A percentile compares a stretch with the other conserved stretches of the same genome.
These are phyloP conservation scores for Ophioderma brevispina DNA, from an alignment of 35 echinoderm and acorn worm species.

Conservation along the genomic window DNA sequence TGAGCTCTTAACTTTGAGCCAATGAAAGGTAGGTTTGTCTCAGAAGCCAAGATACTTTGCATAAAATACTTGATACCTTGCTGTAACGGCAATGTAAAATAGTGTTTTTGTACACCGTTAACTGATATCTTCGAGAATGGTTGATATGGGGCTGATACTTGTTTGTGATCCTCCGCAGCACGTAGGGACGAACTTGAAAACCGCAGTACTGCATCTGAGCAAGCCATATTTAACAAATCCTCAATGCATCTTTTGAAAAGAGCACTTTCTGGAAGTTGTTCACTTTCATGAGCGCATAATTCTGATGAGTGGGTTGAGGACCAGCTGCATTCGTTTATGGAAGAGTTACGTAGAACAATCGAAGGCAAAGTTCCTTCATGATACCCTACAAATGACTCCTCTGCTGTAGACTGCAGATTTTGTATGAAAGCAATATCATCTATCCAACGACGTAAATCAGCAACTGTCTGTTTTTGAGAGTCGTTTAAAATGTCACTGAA, in stretches of 20 bases:
- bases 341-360: not conserved
- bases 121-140: not conserved
- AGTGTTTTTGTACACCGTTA: not conserved
- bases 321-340: not conserved
- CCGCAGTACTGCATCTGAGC: not conserved
- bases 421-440: not conserved
- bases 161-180: not conserved
- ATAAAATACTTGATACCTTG: not conserved
- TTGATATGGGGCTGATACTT: not conserved
- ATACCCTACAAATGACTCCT: not conserved
- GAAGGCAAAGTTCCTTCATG: not conserved
- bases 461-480: not conserved
- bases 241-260: not conserved
- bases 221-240: not conserved
- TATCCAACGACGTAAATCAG: not conserved
- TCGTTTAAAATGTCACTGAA: constrained; percentile 20
- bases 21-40: not conserved
- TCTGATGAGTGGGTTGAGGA: not conserved
- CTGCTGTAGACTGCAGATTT: not conserved
- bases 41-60: not conserved
- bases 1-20: too few relatives aligned
- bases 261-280: not conserved
- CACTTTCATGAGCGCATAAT: not conserved
- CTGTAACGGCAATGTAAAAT: not conserved
- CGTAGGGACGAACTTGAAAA: not conserved